Base-by-base conservation (phyloP, 1,140 invertebrate genomes). In the Meloidogyne chitwoodi region DNA sequence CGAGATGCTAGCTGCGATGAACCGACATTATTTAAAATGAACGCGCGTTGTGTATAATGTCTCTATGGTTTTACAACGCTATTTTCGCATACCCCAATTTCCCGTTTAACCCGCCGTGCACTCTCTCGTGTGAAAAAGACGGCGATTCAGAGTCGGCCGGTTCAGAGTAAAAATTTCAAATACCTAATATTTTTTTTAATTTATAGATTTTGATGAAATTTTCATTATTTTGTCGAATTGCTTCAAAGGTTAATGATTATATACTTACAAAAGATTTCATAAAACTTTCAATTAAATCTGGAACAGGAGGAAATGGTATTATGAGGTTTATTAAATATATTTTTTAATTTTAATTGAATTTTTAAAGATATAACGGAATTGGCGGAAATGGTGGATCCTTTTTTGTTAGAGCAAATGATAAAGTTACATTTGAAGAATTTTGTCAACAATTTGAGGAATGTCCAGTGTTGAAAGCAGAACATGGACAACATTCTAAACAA, bases 281-380 rank as follows among this genome's bases (percentile, higher is more conserved):
- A 19, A 26, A 74, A 19, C 24, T 83, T 29, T 80, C 22, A 2
- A 26, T 80, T 8, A 27, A 72, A 11, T 11, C 78, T 12, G 78
- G 78, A 14, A 27, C 68, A 8, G 78, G 78, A 5, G 78, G 78
- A 24, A 48, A 76, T 26, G 78, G 78, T 26, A 22, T 79, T 65
- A 3, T 70, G 26, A 73, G 73, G 75, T 76, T 27, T 44, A 34
- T 29, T 10, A 74, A 31, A 63, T 11, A 10, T 74, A 27, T 3
- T 38, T 10, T 31, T 62, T 19, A 12, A n/a, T 34, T 63, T 27
- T 6, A 34, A 61, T 48, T 27, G 22, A 31, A 6, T 31, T 64
- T 63, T 38, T n/a, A 70, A 41, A 80, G 81, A 22, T 83, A 85
- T 62, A 86, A 85, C 73, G 84, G 85, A 70, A 66, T 87, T 34